Conservation (phyloP, 2,113 vertebrate genomes). For the Nerophis ophidion region DNA sequence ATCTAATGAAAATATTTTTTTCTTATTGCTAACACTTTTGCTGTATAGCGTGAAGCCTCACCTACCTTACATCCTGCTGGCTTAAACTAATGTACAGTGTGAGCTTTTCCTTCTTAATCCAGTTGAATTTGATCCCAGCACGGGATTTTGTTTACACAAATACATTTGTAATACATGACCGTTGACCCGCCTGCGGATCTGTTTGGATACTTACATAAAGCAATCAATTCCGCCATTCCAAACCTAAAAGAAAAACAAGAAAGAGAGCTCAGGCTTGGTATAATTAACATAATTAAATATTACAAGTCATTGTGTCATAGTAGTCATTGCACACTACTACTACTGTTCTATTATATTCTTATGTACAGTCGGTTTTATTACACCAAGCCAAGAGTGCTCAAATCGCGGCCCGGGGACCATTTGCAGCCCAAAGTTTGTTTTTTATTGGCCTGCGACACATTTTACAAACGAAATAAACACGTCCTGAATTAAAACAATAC, state of each 20-base stretch:
- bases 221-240: slow-evolving; percentile 49
- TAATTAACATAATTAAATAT: neutral
- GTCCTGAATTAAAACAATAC: too few relatives aligned
- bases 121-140: slow-evolving; percentile 15
- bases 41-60: neutral
- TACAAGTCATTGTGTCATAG: slow-evolving; percentile 15
- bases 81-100: slow-evolving; percentile 5
- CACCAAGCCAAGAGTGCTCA: neutral
- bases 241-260: slow-evolving; percentile 33
- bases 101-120: slow-evolving; percentile 26
- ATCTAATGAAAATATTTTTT: too few relatives aligned
- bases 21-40: neutral
- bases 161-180: slow-evolving; percentile 8
- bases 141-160: slow-evolving; percentile 7
- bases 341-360: slow-evolving; percentile 27
- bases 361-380: slow-evolving; percentile 9
- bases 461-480: too few relatives aligned
- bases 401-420: too few relatives aligned
- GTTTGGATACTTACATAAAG: slow-evolving; percentile 51
- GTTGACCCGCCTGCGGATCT: slow-evolving; percentile 12
- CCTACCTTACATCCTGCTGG: neutral
- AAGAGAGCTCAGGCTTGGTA: slow-evolving; percentile 7
- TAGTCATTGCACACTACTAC: neutral
- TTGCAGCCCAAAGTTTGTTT: too few relatives aligned
- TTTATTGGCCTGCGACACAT: too few relatives aligned